Conservation (phyloP, 2,113 vertebrate genomes). For the Nycticryphes semicollaris region DNA sequence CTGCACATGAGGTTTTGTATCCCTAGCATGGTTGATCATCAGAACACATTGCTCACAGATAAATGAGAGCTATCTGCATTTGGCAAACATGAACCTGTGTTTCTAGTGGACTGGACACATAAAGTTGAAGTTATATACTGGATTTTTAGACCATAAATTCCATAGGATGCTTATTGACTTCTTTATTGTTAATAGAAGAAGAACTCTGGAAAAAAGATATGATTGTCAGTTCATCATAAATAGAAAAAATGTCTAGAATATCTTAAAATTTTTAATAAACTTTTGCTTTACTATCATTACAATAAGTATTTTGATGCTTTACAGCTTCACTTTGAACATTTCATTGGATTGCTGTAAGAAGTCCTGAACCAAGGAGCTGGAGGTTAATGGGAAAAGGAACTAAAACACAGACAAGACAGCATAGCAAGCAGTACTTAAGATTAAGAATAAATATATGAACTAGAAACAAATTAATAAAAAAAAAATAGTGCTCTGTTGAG, state of each 20-base stretch:
- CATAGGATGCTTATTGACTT: not conserved
- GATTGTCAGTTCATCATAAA: not conserved
- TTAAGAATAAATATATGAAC: not conserved
- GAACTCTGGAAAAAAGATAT: not conserved
- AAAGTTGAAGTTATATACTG: not conserved
- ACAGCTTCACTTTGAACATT: not conserved
- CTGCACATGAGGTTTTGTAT: not conserved
- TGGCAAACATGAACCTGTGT: not conserved
- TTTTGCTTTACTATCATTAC: not conserved
- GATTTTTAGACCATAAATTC: not conserved
- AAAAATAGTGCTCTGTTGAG: not conserved
- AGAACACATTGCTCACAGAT: not conserved
- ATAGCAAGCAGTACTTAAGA: not conserved
- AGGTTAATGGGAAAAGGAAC: not conserved
- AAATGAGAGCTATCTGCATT: not conserved
- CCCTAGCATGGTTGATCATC: not conserved
- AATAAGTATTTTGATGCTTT: not conserved
- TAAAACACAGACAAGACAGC: not conserved
- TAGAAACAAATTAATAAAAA: not conserved
- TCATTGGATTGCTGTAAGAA: not conserved
- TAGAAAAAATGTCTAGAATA: not conserved
- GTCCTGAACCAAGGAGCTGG: not conserved
- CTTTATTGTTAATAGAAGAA: not conserved
- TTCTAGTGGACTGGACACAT: fast-evolving
- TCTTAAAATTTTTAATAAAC: not conserved